Conservation (phyloP, 2,888 invertebrate genomes). For the Plagiodera versicolora region DNA sequence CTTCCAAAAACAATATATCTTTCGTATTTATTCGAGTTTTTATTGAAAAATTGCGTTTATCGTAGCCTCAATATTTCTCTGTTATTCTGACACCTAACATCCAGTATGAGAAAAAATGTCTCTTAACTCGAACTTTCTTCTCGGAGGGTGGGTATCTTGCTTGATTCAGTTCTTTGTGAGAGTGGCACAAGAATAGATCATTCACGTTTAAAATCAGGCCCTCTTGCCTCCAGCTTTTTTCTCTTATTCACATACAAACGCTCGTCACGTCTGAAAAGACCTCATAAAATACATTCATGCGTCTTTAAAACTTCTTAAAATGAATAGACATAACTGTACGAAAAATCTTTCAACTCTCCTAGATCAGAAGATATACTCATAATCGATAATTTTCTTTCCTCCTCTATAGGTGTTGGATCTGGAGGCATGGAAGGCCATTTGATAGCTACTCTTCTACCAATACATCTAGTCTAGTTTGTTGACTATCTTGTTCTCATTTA, state of each 20-base stretch:
- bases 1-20: too few species aligned
- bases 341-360: not conserved
- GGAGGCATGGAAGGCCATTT: too few species aligned
- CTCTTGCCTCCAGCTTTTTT: not conserved
- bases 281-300: conserved; percentile 1
- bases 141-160: not conserved
- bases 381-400: too few species aligned
- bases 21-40: too few species aligned
- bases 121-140: not conserved
- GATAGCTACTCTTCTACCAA: too few species aligned
- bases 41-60: too few species aligned
- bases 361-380: too few species aligned
- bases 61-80: too few species aligned
- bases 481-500: too few species aligned
- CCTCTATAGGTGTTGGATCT: too few species aligned
- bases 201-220: not conserved
- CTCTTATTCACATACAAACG: not conserved
- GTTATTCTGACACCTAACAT: too few species aligned
- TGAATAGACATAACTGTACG: not conserved
- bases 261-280: not conserved
- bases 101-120: not conserved
- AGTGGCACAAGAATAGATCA: not conserved
- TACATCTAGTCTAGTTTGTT: too few species aligned
- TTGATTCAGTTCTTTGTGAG: not conserved
- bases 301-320: conserved; percentile 1